These are phyloP conservation scores for Crambe crambe DNA, from an alignment of 37 sponge, comb jelly and placozoan genomes.

Conservation along the genomic window DNA sequence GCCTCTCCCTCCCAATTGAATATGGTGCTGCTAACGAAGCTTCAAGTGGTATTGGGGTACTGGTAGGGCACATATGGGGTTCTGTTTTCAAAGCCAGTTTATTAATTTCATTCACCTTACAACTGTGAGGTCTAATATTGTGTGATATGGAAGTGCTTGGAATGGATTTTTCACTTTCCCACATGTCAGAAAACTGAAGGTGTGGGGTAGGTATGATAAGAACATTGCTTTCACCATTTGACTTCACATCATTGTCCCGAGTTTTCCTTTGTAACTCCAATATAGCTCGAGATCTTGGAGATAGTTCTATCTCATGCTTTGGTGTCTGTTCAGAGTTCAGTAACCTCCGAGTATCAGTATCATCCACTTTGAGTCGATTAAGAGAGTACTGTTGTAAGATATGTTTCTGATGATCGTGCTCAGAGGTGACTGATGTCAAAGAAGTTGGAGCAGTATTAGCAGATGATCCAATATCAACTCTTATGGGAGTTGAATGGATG, in stretches of 20 bases:
- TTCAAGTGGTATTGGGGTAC: not conserved
- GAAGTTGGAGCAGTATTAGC: not conserved
- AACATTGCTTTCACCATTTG: not conserved
- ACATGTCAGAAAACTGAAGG: constrained; percentile 13
- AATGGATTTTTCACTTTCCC: constrained; percentile 14
- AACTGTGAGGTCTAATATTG: constrained; percentile 26
- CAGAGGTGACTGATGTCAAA: not conserved
- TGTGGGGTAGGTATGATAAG: constrained; percentile 26
- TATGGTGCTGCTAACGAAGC: not conserved
- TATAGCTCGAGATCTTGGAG: not conserved
- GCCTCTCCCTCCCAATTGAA: too few relatives aligned
- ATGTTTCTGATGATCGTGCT: constrained; percentile 18
- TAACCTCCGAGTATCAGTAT: not conserved
- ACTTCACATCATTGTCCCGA: not conserved
- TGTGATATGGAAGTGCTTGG: not conserved
- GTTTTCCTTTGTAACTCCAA: not conserved
- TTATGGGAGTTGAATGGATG: constrained; percentile 8
- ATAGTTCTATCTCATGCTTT: too few relatives aligned
- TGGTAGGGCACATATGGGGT: constrained; percentile 19
- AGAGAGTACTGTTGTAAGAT: constrained; percentile 15
- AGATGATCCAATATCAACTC: constrained; percentile 5
- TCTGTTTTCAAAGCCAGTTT: not conserved
- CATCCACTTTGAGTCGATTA: not conserved
- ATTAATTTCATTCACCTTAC: not conserved
- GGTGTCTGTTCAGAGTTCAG: too few relatives aligned